Base-by-base conservation (phyloP, 2,888 invertebrate species). In the Sarcophaga subvicina region DNA sequence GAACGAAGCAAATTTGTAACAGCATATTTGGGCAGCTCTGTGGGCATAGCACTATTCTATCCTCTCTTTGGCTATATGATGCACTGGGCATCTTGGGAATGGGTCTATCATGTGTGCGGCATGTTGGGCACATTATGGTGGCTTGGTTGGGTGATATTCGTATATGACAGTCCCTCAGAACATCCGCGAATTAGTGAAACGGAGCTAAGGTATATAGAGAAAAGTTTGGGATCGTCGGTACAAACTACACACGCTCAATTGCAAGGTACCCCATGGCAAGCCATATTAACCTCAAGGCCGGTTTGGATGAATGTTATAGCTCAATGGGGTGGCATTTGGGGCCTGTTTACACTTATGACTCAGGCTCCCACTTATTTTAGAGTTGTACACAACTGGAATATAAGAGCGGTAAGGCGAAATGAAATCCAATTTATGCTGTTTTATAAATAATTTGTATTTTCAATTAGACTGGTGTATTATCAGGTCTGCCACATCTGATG, bases 1-100 rank as follows among this genome's bases (percentile, higher is more conserved):
- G 97, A 98, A 91, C 94, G 97, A 79, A 96, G 96, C 90, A 96
- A 95, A 92, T 96, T 96, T 88, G 95, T 96, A 4, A 95, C 95
- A 49, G 94, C 95, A 64, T 95, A 95, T 90, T 91, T 95, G 88
- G 95, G 95, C 92, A 95, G 96, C 90, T 96, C 96, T 0, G 94
- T 96, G 1, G 96, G 96, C 11, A 95, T 95, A 25, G 96, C 96
- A 0, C 87, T 96, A 20, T 96, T 96, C 11, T 96, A 96, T 91
- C 96, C 96, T 0, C 92, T 96, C 81, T 96, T 96, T 88, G 96
- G 96, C 2, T 94, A 95, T 85, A 94, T 97, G 12, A 95, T 95
- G 76, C 94, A 95, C 83, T 92, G 93, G 90, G 95, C 94, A 81
- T 96, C 96, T 3, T 97, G 97, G 97, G 95, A 96, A 89, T 94